A percentile compares a stretch with the other conserved stretches of the same genome.
Evolutionary conservation across 1,140 invertebrate genomes (phyloP).

Genomic region (Caenorhabditis inopinata): DNA sequence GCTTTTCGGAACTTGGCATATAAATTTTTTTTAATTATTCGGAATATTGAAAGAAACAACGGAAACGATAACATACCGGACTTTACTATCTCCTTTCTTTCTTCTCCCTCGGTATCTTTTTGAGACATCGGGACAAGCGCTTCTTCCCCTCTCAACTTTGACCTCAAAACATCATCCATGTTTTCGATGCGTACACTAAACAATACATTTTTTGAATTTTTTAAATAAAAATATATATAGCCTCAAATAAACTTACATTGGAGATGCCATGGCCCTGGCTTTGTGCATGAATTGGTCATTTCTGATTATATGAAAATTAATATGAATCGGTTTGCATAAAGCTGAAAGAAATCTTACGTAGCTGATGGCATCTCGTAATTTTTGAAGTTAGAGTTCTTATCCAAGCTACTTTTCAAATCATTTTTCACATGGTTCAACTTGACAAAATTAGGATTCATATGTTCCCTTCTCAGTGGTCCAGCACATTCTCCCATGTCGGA

Average conservation of each 20-base stretch:
- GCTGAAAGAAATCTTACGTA: background rate
- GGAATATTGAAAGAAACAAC: background rate
- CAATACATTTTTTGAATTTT: background rate
- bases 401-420: background rate
- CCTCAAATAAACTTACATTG: background rate
- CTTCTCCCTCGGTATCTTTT: conserved; percentile 23
- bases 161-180: conserved; percentile 30
- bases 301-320: background rate
- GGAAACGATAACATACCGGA: conserved; percentile 17
- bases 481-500: conserved; percentile 19
- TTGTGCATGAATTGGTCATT: background rate
- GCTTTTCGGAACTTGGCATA: no score
- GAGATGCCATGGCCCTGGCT: background rate
- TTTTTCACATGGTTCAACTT: background rate
- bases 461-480: conserved; percentile 1
- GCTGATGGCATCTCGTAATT: background rate
- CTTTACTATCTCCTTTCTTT: background rate
- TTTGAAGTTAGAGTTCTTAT: background rate
- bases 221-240: background rate
- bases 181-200: background rate
- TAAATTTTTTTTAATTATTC: no score
- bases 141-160: conserved; percentile 22
- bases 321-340: no score
- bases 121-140: conserved; percentile 12
- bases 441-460: conserved; percentile 21